phyloP scores from a whole-genome alignment of 2,888 invertebrate genomes.

The Lypha dubia region DNA sequence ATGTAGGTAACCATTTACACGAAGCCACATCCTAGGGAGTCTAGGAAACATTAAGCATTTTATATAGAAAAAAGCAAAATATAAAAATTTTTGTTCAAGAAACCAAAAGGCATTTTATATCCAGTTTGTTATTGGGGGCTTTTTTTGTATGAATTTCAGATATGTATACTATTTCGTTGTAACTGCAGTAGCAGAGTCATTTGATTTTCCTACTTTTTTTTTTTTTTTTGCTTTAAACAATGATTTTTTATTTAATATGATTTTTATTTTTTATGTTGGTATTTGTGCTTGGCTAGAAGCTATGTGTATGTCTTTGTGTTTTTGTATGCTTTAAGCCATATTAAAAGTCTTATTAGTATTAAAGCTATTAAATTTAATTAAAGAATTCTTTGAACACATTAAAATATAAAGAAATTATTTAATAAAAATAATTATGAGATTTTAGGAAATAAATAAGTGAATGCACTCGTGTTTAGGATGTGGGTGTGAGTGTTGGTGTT shows the following conservation, averaged over 20 bases:
- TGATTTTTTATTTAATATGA: slow-evolving; percentile 11
- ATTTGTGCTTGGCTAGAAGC: no score
- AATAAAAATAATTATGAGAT: slow-evolving; percentile 20
- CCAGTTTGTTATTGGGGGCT: not conserved
- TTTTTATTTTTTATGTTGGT: no score
- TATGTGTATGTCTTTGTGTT: no score
- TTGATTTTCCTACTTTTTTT: not conserved
- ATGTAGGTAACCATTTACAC: slow-evolving; percentile 37
- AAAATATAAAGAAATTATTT: slow-evolving; percentile 3
- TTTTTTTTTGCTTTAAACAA: not conserved
- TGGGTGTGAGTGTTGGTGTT: not conserved
- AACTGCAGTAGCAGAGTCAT: not conserved
- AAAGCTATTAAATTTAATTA: slow-evolving; percentile 57
- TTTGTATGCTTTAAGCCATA: slow-evolving; percentile 2
- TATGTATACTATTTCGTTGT: not conserved
- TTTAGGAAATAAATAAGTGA: slow-evolving; percentile 3
- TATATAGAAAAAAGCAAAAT: not conserved
- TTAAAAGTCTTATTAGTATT: slow-evolving; percentile 48
- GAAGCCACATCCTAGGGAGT: slow-evolving; percentile 1
- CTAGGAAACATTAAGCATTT: not conserved
- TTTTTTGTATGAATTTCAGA: slow-evolving; percentile 14
- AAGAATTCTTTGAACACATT: not conserved
- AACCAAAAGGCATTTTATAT: slow-evolving; percentile 10
- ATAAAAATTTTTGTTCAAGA: not conserved
- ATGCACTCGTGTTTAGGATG: not conserved